phyloP scores from a whole-genome alignment of 2,888 invertebrate species.

The Therioaphis trifolii region DNA sequence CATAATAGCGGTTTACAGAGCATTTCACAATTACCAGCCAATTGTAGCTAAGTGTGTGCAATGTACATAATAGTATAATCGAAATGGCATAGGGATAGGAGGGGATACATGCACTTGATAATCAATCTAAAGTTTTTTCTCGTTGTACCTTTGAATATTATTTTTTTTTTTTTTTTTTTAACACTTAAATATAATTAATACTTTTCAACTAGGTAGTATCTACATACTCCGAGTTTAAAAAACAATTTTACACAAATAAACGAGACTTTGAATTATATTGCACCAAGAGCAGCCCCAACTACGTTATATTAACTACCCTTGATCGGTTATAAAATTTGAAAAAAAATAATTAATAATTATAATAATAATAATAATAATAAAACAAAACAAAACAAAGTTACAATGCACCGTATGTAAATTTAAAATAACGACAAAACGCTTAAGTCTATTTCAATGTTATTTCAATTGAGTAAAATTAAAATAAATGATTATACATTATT shows the following conservation, averaged over 20 bases:
- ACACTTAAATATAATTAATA: slow-evolving; percentile 23
- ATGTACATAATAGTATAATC: slow-evolving; percentile 10
- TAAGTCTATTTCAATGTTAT: slow-evolving; percentile 46
- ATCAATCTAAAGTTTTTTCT: slow-evolving; percentile 8
- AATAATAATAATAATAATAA: slow-evolving; percentile 44
- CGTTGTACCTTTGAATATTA: not conserved
- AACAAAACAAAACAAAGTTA: slow-evolving; percentile 62
- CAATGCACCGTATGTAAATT: slow-evolving; percentile 57
- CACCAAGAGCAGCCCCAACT: slow-evolving; percentile 37
- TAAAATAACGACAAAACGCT: slow-evolving; percentile 55
- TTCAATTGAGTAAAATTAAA: slow-evolving; percentile 28
- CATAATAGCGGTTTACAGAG: slow-evolving; percentile 29
- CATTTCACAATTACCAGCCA: not conserved
- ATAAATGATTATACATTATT: slow-evolving; percentile 23
- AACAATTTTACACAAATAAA: slow-evolving; percentile 22
- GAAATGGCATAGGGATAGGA: slow-evolving; percentile 17
- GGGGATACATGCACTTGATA: slow-evolving; percentile 3
- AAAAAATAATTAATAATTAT: slow-evolving; percentile 28
- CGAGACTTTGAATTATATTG: slow-evolving; percentile 1
- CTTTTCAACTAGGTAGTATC: not conserved
- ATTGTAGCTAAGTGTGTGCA: slow-evolving; percentile 22
- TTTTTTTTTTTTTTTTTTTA: slow-evolving; percentile 4
- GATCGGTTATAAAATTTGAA: slow-evolving; percentile 58
- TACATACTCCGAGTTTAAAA: slow-evolving; percentile 2
- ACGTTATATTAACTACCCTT: slow-evolving; percentile 33